These are phyloP conservation scores for Caenorhabditis sp. DNA, from an alignment of 2,888 invertebrate genomes.

Conservation along the genomic window DNA sequence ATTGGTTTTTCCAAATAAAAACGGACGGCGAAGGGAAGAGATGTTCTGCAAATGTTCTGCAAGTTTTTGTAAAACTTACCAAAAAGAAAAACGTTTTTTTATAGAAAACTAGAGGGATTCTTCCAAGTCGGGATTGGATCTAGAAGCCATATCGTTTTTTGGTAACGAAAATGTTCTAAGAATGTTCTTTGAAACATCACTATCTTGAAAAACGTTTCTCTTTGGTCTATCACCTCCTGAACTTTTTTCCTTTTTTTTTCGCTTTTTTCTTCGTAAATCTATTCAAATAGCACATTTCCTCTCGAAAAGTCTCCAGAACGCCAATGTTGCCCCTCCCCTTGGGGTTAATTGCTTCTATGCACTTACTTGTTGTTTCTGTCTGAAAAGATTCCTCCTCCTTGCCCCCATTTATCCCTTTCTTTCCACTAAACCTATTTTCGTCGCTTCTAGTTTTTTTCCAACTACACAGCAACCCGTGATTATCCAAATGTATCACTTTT, in stretches of 20 bases:
- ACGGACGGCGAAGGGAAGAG: not conserved
- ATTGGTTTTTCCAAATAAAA: not conserved
- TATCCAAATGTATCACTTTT: too few relatives aligned
- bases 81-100: not conserved
- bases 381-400: not conserved
- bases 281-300: conserved; percentile 3
- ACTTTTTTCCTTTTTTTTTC: too few relatives aligned
- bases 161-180: too few relatives aligned
- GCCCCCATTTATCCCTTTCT: too few relatives aligned
- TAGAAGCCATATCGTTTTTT: too few relatives aligned
- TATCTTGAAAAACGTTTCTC: too few relatives aligned
- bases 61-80: too few relatives aligned
- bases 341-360: conserved; percentile 7
- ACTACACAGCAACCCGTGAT: not conserved
- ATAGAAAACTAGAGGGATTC: not conserved
- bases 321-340: not conserved
- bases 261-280: too few relatives aligned
- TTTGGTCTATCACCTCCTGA: not conserved
- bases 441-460: not conserved
- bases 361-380: conserved; percentile 6
- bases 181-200: too few relatives aligned
- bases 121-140: not conserved
- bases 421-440: not conserved
- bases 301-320: not conserved
- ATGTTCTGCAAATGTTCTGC: too few relatives aligned